A percentile compares a stretch with the other conserved stretches of the same genome.
Evolutionary conservation across 2,797 vertebrate genomes (phyloP).

Genomic region (Zalophus californianus): DNA sequence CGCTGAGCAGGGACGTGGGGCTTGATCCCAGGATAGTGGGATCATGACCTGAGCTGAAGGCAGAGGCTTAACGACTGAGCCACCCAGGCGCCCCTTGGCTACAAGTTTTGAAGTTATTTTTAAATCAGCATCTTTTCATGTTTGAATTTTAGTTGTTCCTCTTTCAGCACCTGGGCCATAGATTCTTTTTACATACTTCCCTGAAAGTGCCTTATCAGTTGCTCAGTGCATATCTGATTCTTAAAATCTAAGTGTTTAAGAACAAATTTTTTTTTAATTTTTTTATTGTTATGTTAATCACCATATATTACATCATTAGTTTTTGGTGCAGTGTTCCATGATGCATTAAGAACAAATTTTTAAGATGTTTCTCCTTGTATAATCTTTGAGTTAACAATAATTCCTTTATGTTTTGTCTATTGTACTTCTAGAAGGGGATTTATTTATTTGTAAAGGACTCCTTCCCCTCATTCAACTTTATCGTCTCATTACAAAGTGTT

Average conservation of each 20-base stretch:
- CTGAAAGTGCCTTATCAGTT: background rate
- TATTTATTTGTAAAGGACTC: background rate
- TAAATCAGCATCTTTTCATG: background rate
- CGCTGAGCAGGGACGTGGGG: too few relatives aligned
- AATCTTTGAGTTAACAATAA: background rate
- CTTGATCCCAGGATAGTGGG: too few relatives aligned
- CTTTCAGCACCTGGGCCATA: conserved; percentile 2
- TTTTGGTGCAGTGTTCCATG: too few relatives aligned
- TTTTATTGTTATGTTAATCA: too few relatives aligned
- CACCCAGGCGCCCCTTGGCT: background rate
- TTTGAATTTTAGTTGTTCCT: conserved; percentile 29
- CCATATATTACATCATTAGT: too few relatives aligned
- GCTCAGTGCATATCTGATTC: background rate
- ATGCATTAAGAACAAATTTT: background rate
- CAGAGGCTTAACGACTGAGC: too few relatives aligned
- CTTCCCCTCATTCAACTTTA: background rate
- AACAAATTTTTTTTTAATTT: background rate
- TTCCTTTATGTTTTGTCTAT: background rate
- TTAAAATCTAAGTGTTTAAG: conserved; percentile 44
- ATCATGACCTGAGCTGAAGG: too few relatives aligned
- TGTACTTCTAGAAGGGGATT: background rate
- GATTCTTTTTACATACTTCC: background rate
- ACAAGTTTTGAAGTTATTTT: conserved; percentile 37
- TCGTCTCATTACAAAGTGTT: conserved; percentile 29
- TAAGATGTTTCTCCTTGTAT: background rate